These are phyloP conservation scores for Protonibea diacanthus DNA, from an alignment of 2,797 vertebrate species.

Conservation along the genomic window DNA sequence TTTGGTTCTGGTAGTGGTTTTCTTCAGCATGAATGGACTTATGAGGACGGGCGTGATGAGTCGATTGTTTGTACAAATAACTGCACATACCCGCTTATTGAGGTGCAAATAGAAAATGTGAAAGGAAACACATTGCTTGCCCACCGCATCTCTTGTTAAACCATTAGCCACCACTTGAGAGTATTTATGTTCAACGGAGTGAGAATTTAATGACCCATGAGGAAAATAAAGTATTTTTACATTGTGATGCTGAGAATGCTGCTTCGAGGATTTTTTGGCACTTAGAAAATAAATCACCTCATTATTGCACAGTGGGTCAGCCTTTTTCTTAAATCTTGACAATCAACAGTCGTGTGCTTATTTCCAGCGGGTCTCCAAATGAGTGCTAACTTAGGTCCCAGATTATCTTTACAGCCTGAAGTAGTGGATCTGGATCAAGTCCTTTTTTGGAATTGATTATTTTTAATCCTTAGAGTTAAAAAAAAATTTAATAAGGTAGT, in stretches of 20 bases:
- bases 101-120: constrained; percentile 14
- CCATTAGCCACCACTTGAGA: constrained; percentile 6
- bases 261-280: background rate
- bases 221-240: constrained; percentile 4
- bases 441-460: background rate
- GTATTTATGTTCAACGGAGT: constrained; percentile 19
- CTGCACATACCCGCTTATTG: constrained; percentile 13
- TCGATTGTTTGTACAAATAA: constrained; percentile 33
- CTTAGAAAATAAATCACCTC: background rate
- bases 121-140: background rate
- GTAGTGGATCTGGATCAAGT: background rate
- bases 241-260: background rate
- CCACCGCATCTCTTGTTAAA: background rate
- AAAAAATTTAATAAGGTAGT: background rate
- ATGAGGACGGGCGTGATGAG: constrained; percentile 13
- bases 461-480: background rate
- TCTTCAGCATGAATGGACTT: background rate
- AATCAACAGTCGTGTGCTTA: background rate
- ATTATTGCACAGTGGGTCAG: background rate
- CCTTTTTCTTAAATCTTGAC: background rate
- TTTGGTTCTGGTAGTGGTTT: constrained; percentile 4
- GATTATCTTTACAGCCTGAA: background rate
- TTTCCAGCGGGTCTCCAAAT: background rate
- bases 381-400: background rate
- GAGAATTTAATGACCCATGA: constrained; percentile 10